phyloP scores from a whole-genome alignment of 2,797 vertebrate species.

The Scomberomorus guttatus region DNA sequence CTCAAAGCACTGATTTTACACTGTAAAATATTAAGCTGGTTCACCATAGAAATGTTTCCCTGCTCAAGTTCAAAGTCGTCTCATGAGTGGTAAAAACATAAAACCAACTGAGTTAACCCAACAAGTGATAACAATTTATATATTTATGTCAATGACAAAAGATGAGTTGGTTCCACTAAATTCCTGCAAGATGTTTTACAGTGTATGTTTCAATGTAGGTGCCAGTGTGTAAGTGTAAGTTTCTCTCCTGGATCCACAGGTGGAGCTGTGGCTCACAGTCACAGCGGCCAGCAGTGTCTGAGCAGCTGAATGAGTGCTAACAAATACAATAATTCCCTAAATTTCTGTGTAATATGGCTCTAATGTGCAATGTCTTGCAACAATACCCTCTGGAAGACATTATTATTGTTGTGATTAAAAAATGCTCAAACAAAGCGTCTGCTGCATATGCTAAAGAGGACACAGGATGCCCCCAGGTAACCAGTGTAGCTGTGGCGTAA shows the following conservation, averaged over 20 bases:
- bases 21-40: too few relatives aligned
- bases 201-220: too few relatives aligned
- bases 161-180: too few relatives aligned
- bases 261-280: neutral
- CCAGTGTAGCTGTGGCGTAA: conserved; percentile 5
- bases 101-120: too few relatives aligned
- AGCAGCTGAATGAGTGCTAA: conserved; percentile 7
- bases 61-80: too few relatives aligned
- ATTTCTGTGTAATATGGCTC: conserved; percentile 14
- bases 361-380: conserved; percentile 32
- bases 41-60: too few relatives aligned
- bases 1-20: too few relatives aligned
- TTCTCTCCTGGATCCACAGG: neutral
- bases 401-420: conserved; percentile 23
- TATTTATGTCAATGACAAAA: too few relatives aligned
- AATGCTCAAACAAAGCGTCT: neutral
- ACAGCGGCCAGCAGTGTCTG: neutral
- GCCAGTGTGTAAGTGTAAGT: too few relatives aligned
- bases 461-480: conserved; percentile 17
- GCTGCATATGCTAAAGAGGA: conserved; percentile 8
- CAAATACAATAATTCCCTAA: neutral
- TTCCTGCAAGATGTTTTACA: too few relatives aligned
- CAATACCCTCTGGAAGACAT: conserved; percentile 27
- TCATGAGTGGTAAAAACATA: too few relatives aligned
- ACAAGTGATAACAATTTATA: too few relatives aligned